Base-by-base conservation (phyloP, 2,113 vertebrate genomes). In the Sander vitreus region DNA sequence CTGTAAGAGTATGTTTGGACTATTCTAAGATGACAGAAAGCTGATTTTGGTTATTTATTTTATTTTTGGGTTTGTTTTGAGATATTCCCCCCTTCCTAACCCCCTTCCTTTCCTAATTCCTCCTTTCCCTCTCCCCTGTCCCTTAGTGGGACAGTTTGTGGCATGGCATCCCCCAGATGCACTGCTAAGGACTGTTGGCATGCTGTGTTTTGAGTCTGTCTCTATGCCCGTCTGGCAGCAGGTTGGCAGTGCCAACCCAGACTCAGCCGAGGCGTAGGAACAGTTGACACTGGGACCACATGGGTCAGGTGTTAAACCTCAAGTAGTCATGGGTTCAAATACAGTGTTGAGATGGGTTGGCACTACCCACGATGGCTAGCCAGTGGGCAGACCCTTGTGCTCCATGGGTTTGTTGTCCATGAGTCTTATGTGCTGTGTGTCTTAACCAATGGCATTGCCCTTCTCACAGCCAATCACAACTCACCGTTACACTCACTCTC, bases 141-240 rank as follows among this genome's bases (percentile, higher is more conserved):
- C 89, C 74, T 81, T 70, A 76, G 58, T 8, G 87, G 90, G 91
- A 85, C 85, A 91, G 84, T 90, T 93, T 94, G 91, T 89, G 89
- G 95, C 95, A 96, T 95, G 95, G 91, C 87, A 88, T 94, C 92
- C 93, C 94, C 92, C 90, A 88, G 93, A 93, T 93, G 90, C 94
- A 95, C 94, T 92, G 91, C 93, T 91, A 84, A 91, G 83, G 86
- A 90, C 86, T 93, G 91, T 94, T 91, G 76, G 94, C 94, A 96
- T 96, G 95, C 80, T 93, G 88, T 95, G 94, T 95, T 88, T 93
- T 89, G 84, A 86, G 86, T 93, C 89, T 94, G 93, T 95, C 93
- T 93, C 70, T 60, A 58, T 92, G 86, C 76, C 84, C 80, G 43
- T 84, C 76, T 73, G 87, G 92, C 91, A 90, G 90, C 90, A 55